phyloP scores from a whole-genome alignment of 2,888 invertebrate species.

The Aphrophora alni region DNA sequence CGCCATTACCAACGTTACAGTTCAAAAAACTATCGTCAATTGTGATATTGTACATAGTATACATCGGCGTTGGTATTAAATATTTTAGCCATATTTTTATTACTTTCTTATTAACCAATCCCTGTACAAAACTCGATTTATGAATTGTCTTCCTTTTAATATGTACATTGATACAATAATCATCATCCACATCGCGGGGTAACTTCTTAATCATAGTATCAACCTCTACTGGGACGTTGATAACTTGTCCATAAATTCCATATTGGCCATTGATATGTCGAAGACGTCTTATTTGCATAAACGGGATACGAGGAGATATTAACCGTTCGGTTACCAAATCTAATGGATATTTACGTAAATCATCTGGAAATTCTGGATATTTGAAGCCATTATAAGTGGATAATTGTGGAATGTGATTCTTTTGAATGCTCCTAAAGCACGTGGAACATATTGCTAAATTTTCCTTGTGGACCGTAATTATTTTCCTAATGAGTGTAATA shows the following conservation, averaged over 20 bases:
- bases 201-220: not conserved
- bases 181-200: not conserved
- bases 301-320: slow-evolving; percentile 9
- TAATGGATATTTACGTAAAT: not conserved
- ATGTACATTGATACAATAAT: not conserved
- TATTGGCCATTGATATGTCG: not conserved
- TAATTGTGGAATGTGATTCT: not conserved
- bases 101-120: not conserved
- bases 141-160: not conserved
- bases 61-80: not conserved
- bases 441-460: not conserved
- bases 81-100: slow-evolving; percentile 4
- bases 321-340: slow-evolving; percentile 12
- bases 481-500: not conserved
- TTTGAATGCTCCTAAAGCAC: no score
- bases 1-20: not conserved
- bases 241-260: slow-evolving; percentile 24
- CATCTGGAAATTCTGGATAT: slow-evolving; percentile 7
- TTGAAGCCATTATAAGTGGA: not conserved
- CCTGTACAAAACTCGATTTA: not conserved
- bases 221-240: slow-evolving; percentile 19
- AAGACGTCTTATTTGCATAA: slow-evolving; percentile 11
- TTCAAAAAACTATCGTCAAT: not conserved
- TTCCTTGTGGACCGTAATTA: not conserved
- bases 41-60: slow-evolving; percentile 3